These are phyloP conservation scores for Rotaria socialis DNA, from an alignment of 2,888 invertebrate genomes.

Conservation along the genomic window DNA sequence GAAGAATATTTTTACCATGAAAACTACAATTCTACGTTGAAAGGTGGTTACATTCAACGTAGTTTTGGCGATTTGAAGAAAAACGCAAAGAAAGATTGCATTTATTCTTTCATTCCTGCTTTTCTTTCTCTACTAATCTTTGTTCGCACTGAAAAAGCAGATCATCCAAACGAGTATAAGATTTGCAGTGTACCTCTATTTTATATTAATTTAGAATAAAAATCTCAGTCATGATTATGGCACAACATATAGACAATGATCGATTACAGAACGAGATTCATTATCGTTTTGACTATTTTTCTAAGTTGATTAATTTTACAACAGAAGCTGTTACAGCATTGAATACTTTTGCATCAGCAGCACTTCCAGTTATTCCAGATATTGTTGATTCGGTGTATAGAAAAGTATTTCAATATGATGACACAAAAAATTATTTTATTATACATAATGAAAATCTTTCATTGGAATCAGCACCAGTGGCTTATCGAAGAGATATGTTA, in stretches of 20 bases:
- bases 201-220: too few species aligned
- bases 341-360: neutral
- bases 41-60: too few species aligned
- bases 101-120: too few species aligned
- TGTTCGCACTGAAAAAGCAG: too few species aligned
- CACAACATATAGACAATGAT: neutral
- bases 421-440: neutral
- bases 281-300: constrained; percentile 7
- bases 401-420: neutral
- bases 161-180: too few species aligned
- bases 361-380: neutral
- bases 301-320: neutral
- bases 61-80: too few species aligned
- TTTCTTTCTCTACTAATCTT: too few species aligned
- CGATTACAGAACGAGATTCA: neutral
- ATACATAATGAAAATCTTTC: neutral
- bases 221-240: neutral
- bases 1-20: too few species aligned
- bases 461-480: neutral
- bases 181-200: too few species aligned
- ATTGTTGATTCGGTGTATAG: neutral
- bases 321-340: neutral
- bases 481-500: neutral
- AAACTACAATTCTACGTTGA: too few species aligned
- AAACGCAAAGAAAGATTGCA: too few species aligned